Percentiles rank a stretch among this genome's conserved stretches.
phyloP scores from a whole-genome alignment of 2,113 vertebrate species.

The Petrocephalus zakoni region DNA sequence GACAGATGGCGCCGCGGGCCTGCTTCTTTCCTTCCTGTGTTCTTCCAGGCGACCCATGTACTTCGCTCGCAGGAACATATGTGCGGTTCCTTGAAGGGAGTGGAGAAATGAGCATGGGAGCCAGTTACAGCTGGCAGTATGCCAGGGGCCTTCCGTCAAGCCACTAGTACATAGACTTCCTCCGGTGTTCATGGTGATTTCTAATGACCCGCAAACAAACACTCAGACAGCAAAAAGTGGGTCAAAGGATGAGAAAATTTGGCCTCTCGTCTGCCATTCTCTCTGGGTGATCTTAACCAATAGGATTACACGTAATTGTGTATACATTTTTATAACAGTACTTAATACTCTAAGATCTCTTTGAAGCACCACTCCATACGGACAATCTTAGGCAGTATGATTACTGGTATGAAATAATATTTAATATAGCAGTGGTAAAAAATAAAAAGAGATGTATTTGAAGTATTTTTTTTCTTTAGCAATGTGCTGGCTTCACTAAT shows the following conservation, averaged over 20 bases:
- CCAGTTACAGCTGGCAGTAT: not conserved
- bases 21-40: not conserved
- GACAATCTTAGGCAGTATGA: not conserved
- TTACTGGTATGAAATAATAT: not conserved
- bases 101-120: not conserved
- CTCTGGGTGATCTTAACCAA: not conserved
- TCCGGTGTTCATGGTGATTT: not conserved
- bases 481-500: not conserved
- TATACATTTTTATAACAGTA: not conserved
- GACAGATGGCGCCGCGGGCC: conserved; percentile 3
- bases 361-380: not conserved
- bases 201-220: conserved; percentile 12
- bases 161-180: not conserved
- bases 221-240: not conserved
- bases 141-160: not conserved
- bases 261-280: not conserved
- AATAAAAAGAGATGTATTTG: not conserved
- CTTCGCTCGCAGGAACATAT: conserved; percentile 13
- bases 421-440: not conserved
- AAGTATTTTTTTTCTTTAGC: not conserved
- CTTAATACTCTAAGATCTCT: not conserved
- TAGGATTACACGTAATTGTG: not conserved
- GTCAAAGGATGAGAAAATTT: not conserved
- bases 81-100: conserved; percentile 6
- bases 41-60: conserved; percentile 2